Base-by-base conservation (phyloP, 2,797 vertebrate genomes). In the Sandelia bainsii region DNA sequence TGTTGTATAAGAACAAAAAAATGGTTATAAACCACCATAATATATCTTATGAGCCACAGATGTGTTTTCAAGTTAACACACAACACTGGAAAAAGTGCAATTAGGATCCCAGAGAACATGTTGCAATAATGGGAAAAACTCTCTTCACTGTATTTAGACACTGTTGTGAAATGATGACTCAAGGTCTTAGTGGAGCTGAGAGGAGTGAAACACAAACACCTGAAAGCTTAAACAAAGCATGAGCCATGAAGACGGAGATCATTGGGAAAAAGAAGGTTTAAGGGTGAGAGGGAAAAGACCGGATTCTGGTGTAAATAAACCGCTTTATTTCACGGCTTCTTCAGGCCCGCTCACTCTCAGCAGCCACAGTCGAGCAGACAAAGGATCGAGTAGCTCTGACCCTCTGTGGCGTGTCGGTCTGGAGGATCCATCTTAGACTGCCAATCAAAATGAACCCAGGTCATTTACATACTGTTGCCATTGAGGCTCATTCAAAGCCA, bases 341-440 rank as follows among this genome's bases (percentile, higher is more conserved):
- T 25, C 19, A 22, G 29, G 9, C 1, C 32, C 10, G 0, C 58
- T 49, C 19, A 25, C 17, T 22, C 9, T 19, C 45, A 6, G 23
- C 23, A 11, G 9, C 62, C 22, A 49, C 25, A 4, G 22, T 58
- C 63, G 19, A 49, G 5, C 76, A 86, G 81, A 83, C 75, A 85
- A 88, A 87, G 73, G 75, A 77, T 32, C 6, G 11, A 20, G 57
- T 1, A 4, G 60, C 62, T 75, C 51, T 14, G 45, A 50, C 65
- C 81, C 83, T 83, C 81, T 78, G 79, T 60, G 77, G 59, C 63
- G 58, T 58, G 57, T 54, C 25, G 48, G 59, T 49, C 69, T 82
- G 61, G 70, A 78, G 82, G 78, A 85, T 87, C 89, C 91, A 91
- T 91, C 82, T 90, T 89, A 85, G 65, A 29, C 84, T 91, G 87